These are phyloP conservation scores for Rhizomys pruinosus DNA, from an alignment of 2,113 vertebrate genomes.

Conservation along the genomic window DNA sequence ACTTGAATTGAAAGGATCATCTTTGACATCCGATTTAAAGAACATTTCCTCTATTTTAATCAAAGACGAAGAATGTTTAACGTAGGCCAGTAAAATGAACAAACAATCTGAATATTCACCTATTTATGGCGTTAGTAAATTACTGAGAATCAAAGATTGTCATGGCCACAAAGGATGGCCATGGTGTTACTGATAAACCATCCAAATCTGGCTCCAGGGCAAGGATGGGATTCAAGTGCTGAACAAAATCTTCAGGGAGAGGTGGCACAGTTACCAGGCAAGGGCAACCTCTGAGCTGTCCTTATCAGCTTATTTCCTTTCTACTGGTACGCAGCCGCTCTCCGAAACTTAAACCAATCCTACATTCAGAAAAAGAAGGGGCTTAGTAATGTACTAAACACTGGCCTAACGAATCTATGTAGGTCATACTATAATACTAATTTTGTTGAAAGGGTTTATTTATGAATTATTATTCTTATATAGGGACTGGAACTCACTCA, in stretches of 20 bases:
- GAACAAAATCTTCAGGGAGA: not conserved
- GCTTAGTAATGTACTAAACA: not conserved
- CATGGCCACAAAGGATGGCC: too few species aligned
- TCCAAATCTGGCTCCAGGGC: too few species aligned
- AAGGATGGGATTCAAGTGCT: not conserved
- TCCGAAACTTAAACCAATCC: not conserved
- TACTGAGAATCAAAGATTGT: not conserved
- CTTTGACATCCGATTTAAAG: too few species aligned
- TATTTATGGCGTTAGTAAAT: not conserved
- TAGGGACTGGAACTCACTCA: too few species aligned
- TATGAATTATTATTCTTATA: too few species aligned
- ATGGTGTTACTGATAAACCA: not conserved
- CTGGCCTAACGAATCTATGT: not conserved
- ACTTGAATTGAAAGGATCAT: not conserved
- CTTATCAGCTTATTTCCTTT: not conserved
- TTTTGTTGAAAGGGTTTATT: too few species aligned
- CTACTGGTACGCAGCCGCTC: too few species aligned
- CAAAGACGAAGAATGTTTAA: not conserved
- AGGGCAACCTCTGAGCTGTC: rapidly evolving
- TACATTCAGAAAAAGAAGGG: not conserved
- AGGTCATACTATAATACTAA: too few species aligned
- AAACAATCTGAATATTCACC: not conserved
- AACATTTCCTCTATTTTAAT: not conserved
- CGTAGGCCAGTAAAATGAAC: not conserved
- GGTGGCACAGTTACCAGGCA: not conserved